These are phyloP conservation scores for Lepidurus packardi DNA, from an alignment of 1,140 invertebrate genomes.

Conservation along the genomic window DNA sequence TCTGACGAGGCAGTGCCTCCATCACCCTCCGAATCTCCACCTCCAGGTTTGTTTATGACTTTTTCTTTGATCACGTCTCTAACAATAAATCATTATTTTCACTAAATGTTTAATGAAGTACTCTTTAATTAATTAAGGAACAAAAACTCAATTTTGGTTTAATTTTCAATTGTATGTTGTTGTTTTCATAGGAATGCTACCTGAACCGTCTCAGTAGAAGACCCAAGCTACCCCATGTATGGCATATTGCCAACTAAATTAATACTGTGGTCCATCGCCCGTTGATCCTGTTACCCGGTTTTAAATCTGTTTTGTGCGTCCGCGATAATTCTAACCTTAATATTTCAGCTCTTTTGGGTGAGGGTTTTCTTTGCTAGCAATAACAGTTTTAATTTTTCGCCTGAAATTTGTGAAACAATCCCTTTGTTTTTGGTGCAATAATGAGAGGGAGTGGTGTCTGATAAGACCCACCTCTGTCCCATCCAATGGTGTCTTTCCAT, in stretches of 20 bases:
- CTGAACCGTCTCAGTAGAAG: slow-evolving; percentile 6
- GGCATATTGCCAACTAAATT: slow-evolving; percentile 22
- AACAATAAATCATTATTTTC: neutral
- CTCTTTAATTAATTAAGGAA: too few species aligned
- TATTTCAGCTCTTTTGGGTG: neutral
- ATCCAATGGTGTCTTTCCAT: slow-evolving; percentile 18
- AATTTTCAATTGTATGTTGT: neutral
- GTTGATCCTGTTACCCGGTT: neutral
- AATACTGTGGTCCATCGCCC: neutral
- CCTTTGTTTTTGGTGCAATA: slow-evolving; percentile 14
- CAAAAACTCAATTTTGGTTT: neutral
- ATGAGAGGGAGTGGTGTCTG: neutral
- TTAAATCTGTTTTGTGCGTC: neutral
- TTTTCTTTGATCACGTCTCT: neutral
- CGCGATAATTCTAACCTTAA: neutral
- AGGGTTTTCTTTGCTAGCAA: neutral
- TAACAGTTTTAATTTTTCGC: neutral
- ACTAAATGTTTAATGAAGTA: too few species aligned
- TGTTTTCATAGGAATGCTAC: slow-evolving; percentile 1
- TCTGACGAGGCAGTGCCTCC: neutral
- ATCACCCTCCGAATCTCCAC: neutral
- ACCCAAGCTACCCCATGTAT: neutral
- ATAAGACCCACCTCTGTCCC: neutral
- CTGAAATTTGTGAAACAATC: neutral
- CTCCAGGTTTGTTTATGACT: neutral